These are phyloP conservation scores for Bombus waltoni DNA, from an alignment of 1,140 invertebrate genomes.

Conservation along the genomic window DNA sequence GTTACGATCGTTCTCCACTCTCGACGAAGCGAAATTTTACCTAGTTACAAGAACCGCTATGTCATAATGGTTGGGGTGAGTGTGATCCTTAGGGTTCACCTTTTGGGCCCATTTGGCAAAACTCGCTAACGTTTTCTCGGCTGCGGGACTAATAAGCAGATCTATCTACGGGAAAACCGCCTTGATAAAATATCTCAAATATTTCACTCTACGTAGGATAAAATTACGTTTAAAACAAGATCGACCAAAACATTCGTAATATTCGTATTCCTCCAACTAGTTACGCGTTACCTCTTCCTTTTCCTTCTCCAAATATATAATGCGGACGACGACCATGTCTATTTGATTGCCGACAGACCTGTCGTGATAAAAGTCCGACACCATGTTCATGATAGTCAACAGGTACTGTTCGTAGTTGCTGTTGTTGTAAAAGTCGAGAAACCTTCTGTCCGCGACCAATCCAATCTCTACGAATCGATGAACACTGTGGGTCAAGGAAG, in stretches of 20 bases:
- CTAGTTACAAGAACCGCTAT: slow-evolving; percentile 89
- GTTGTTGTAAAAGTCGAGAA: slow-evolving; percentile 85
- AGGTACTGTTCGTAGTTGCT: slow-evolving; percentile 87
- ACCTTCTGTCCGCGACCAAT: slow-evolving; percentile 87
- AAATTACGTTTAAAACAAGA: too few relatives aligned
- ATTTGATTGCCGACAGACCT: slow-evolving; percentile 86
- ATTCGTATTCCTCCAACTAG: neutral
- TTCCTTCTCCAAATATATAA: slow-evolving; percentile 84
- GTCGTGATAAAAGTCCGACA: slow-evolving; percentile 86
- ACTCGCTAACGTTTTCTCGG: slow-evolving; percentile 85
- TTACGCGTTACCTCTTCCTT: slow-evolving; percentile 78
- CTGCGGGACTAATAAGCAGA: slow-evolving; percentile 83
- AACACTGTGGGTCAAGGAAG: slow-evolving; percentile 69
- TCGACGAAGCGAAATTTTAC: slow-evolving; percentile 72
- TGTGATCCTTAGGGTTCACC: slow-evolving; percentile 86
- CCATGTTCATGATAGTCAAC: slow-evolving; percentile 89
- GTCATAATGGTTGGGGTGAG: slow-evolving; percentile 89
- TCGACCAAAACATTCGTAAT: neutral
- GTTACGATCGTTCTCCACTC: slow-evolving; percentile 52
- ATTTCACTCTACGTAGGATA: neutral
- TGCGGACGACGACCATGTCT: slow-evolving; percentile 86
- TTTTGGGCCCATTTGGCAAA: slow-evolving; percentile 88
- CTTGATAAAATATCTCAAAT: neutral
- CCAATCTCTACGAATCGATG: slow-evolving; percentile 85
- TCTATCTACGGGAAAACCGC: slow-evolving; percentile 75